Base-by-base conservation (phyloP, 2,113 vertebrate genomes). In the Holacanthus passer region DNA sequence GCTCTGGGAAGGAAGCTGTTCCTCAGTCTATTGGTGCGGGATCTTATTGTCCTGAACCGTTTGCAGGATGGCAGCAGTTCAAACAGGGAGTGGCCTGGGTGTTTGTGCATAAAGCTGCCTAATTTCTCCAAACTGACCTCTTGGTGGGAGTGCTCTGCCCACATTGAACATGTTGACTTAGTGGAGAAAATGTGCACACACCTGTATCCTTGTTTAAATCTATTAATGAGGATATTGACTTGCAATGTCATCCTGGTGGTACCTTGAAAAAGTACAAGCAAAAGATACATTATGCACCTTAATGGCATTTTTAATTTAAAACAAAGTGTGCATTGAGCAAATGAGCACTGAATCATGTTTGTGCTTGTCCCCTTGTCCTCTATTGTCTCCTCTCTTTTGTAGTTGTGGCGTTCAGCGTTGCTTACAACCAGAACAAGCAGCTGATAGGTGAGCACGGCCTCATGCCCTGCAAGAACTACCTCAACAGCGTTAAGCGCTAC, bases 381-480 rank as follows among this genome's bases (percentile, higher is more conserved):
- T 22, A 24, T 11, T 45, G 6, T 71, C 59, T 71, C 29, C 22
- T 32, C 19, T 31, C 17, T 68, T 31, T 31, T 74, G 11, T 6
- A 99, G 98, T 93, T 1, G 96, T 99, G 82, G 98, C 98, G 0
- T 99, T 99, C 92, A 78, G 93, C 58, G 96, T 99, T 45, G 98
- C 97, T 0, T 96, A 95, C 20, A 95, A 96, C 41, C 98, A 99
- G 91, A 99, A 99, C 94, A 99, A 97, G 87, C 96, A 96, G 92
- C 95, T 99, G 76, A 97, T 99, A 0, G 98, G 98, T 0, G 95
- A 97, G 8, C 91, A 56, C 1, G 98, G 98, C 0, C 94, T 99
- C 32, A 95, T 97, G 63, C 97, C 98, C 32, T 96, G 96, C 77
- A 93, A 84, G 35, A 82, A 82, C 2, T 97, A 97, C 89, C 93